These are phyloP conservation scores for Aeoliscus strigatus DNA, from an alignment of 2,797 vertebrate genomes.

Conservation along the genomic window DNA sequence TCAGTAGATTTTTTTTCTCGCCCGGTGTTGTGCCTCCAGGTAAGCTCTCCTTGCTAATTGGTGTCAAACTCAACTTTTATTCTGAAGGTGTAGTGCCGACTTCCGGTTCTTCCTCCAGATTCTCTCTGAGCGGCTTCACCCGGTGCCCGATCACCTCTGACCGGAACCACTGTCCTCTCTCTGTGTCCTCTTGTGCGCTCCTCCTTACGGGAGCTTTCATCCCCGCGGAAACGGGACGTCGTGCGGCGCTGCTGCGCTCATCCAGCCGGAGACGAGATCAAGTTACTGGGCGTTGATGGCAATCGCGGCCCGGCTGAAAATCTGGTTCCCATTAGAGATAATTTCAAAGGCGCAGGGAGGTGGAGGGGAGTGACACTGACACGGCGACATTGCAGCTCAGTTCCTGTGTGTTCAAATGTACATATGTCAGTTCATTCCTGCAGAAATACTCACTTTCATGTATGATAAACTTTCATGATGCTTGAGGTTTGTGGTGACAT, in stretches of 20 bases:
- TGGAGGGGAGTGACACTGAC: conserved; percentile 24
- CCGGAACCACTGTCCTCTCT: conserved; percentile 2
- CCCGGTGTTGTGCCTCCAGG: too few relatives aligned
- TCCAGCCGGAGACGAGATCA: conserved; percentile 68
- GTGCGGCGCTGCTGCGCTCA: conserved; percentile 25
- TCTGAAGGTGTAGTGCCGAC: background rate
- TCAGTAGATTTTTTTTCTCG: too few relatives aligned
- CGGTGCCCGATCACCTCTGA: background rate
- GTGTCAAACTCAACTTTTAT: conserved; percentile 14
- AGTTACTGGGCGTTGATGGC: conserved; percentile 62
- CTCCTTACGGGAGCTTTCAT: conserved; percentile 27
- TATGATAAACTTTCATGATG: conserved; percentile 6
- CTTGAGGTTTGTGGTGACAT: conserved; percentile 4
- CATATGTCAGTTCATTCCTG: conserved; percentile 25
- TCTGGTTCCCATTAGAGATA: conserved; percentile 67
- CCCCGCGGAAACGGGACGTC: conserved; percentile 25
- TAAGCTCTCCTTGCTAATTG: too few relatives aligned
- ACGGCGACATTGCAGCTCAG: conserved; percentile 16
- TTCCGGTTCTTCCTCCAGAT: background rate
- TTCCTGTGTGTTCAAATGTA: conserved; percentile 30
- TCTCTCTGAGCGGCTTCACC: background rate
- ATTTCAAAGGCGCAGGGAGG: conserved; percentile 50
- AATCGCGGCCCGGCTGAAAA: conserved; percentile 58
- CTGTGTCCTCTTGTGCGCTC: conserved; percentile 15
- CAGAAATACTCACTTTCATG: conserved; percentile 23